A percentile compares a stretch with the other conserved stretches of the same genome.
Evolutionary conservation across 2,888 invertebrate species (phyloP).

Genomic region (Ectemnius cavifrons): DNA sequence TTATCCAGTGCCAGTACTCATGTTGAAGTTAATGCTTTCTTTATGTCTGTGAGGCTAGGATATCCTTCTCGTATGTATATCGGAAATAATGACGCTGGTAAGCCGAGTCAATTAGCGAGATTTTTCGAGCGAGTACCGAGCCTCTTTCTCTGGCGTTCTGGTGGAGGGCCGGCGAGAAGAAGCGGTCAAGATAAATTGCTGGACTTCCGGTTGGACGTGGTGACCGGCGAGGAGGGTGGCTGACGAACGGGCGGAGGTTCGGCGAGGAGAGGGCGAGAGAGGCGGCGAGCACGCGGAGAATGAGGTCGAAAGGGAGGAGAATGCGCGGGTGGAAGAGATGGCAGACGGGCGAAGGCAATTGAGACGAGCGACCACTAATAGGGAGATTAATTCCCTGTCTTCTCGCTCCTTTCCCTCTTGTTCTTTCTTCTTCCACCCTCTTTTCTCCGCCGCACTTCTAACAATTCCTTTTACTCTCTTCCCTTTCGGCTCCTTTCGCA

Average conservation of each 20-base stretch:
- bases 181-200: constrained; percentile 58
- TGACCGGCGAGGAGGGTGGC: constrained; percentile 15
- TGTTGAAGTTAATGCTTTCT: too few relatives aligned
- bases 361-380: constrained; percentile 65
- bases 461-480: background rate
- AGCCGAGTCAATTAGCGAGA: constrained; percentile 37
- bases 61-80: background rate
- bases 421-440: background rate
- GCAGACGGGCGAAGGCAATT: constrained; percentile 53
- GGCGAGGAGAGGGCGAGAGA: constrained; percentile 36
- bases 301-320: constrained; percentile 39
- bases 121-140: constrained; percentile 38
- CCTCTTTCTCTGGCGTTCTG: constrained; percentile 26
- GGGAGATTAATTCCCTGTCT: constrained; percentile 66
- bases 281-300: constrained; percentile 29
- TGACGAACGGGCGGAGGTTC: constrained; percentile 46
- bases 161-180: constrained; percentile 29
- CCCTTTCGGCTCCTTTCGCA: background rate
- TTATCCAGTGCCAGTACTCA: background rate
- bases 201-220: constrained; percentile 50
- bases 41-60: too few relatives aligned
- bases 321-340: constrained; percentile 24
- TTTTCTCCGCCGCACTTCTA: background rate
- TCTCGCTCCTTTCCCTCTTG: constrained; percentile 38
- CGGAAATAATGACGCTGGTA: constrained; percentile 20